Evolutionary conservation across 2,113 vertebrate genomes (phyloP), one percentile per base, ranked within the genome.

Genomic region (Sarotherodon lohbergeri): DNA sequence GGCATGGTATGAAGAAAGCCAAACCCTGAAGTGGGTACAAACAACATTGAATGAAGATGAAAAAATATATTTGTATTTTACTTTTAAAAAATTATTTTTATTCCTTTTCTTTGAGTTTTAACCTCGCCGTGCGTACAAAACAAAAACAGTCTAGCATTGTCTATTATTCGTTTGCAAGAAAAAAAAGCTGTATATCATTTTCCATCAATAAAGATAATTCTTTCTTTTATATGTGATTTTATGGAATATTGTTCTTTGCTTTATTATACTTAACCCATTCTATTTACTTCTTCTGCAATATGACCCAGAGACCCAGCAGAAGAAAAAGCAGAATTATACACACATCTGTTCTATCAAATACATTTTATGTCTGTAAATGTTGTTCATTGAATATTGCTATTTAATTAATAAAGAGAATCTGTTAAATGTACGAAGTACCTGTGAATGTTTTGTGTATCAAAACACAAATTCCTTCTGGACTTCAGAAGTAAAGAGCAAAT

Each of bases 1-100:
- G 97, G 82, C 97, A 97, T 89, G 96, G 97, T 91, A 88, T 98
- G 90, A 99, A 98, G 94, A 98, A 96, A 96, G 93, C 94, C 22
- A 43, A 82, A 6, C 78, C 34, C 86, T 96, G 73, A 92, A 93
- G 19, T 6, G 19, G 27, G 86, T 59, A 80, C 3, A 36, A 46
- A 79, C 16, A 86, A 73, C 36, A 9, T 14, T 71, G 46, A 52
- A 78, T 3, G 12, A 34, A 50, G 17, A 63, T 55, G n/a, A n/a
- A 50, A 19, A 80, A n/a, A 14, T n/a, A 27, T 19, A 66, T 36
- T 63, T 63, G 85, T 39, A 3, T 80, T 81, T 85, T 22, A 52
- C 34, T 19, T 63, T 63, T 1, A 19, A 63, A 63, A 2, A 3
- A 57, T 3, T 16, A 3, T 29, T 57, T 57, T 57, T 57, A 57